A percentile compares a stretch with the other conserved stretches of the same genome.
These are phyloP conservation scores for Athene noctua DNA, from an alignment of 2,113 vertebrate genomes.

Conservation along the genomic window DNA sequence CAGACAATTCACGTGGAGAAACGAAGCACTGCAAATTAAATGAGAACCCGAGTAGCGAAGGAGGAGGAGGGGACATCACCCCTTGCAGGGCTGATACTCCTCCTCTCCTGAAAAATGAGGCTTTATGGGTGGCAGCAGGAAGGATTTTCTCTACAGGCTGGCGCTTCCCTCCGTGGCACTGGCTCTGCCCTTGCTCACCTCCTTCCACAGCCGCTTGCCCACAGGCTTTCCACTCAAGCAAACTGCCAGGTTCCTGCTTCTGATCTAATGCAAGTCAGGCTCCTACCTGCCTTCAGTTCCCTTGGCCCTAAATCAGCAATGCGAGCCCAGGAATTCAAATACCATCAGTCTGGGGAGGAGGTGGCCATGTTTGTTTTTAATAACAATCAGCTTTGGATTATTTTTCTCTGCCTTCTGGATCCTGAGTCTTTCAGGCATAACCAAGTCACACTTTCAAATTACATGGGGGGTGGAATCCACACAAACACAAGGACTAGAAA, in stretches of 20 bases:
- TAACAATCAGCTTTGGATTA: not conserved
- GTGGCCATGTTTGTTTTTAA: not conserved
- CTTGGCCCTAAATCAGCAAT: conserved; percentile 16
- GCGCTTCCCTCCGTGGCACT: not conserved
- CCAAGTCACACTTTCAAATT: not conserved
- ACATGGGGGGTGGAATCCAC: not conserved
- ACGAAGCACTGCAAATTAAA: conserved; percentile 2
- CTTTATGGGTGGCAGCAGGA: not conserved
- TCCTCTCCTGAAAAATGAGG: not conserved
- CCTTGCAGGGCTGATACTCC: not conserved
- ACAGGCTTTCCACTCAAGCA: not conserved
- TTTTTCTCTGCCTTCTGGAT: conserved; percentile 7
- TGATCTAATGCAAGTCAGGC: not conserved
- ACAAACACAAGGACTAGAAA: not conserved
- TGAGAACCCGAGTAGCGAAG: not conserved
- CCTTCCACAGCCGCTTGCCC: not conserved
- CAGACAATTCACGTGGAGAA: not conserved
- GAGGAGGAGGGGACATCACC: not conserved
- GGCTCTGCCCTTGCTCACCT: not conserved
- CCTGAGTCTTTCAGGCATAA: not conserved
- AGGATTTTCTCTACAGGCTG: not conserved
- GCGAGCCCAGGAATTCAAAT: conserved; percentile 30
- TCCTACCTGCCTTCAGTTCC: not conserved
- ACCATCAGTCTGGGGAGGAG: not conserved
- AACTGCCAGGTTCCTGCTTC: not conserved